Base-by-base conservation (phyloP, 2,888 invertebrate genomes). In the Hylaea fasciaria region DNA sequence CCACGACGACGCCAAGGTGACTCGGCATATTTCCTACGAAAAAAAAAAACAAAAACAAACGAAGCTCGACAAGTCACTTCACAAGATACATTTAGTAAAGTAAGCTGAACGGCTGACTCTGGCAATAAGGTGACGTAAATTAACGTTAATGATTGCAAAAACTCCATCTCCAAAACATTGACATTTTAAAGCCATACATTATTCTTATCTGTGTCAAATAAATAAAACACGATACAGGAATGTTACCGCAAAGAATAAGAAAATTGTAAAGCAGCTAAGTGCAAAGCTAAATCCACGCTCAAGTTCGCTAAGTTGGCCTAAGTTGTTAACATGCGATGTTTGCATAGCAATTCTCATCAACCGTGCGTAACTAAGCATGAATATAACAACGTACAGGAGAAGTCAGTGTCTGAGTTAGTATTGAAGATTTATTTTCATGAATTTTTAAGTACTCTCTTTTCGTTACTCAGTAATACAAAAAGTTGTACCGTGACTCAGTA, bases 291-390 rank as follows among this genome's bases (percentile, higher is more conserved):
- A 39, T 57, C 35, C 9, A 11, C 11, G 41, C 29, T 29, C 28
- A 52, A 53, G 48, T 59, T 59, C 28, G 41, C 58, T 11, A 39
- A 43, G 35, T 52, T 48, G 37, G 43, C 47, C 37, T 53, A 48
- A 53, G 58, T 59, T 59, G 58, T 59, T 59, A 53, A 48, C 53
- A 49, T 53, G 44, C 43, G 9, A 59, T 59, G 58, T 59, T 59
- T 59, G 58, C 53, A 53, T 59, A 59, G 58, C 53, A 49, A 59
- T 59, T 53, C 48, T 53, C 58, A 53, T 59, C 58, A 59, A 44
- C 53, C 53, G n/a, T 48, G 43, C 41, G 52, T 58, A 53, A 49
- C 53, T 45, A 29, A 39, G 44, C 47, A 53, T 49, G 57, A 57
- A 57, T 47, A 45, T 44, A 22, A 57, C 51, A 51, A 40, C 8